phyloP scores from a whole-genome alignment of 1,140 invertebrate species.

The Drosophila willistoni region DNA sequence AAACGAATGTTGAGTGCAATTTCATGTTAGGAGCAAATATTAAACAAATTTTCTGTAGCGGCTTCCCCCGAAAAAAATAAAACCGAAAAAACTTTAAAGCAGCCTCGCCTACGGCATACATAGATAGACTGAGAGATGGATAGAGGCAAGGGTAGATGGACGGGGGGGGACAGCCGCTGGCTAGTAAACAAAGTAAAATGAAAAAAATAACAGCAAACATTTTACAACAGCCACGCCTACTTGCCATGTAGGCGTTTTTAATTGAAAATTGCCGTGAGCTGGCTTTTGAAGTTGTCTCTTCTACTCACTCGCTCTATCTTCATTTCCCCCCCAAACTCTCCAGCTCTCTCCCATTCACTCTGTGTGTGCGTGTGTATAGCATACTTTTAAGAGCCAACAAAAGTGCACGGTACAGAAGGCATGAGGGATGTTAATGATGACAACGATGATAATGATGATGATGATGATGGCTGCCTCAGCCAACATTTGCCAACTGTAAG shows the following conservation, averaged over 20 bases:
- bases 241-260: slow-evolving; percentile 69
- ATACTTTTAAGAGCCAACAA: slow-evolving; percentile 53
- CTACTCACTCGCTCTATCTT: background rate
- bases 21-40: slow-evolving; percentile 61
- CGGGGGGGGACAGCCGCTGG: slow-evolving; percentile 3
- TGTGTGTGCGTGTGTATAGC: slow-evolving; percentile 30
- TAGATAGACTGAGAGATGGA: slow-evolving; percentile 14
- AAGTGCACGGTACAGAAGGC: slow-evolving; percentile 41
- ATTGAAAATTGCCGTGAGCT: slow-evolving; percentile 78
- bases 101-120: slow-evolving; percentile 19
- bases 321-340: background rate
- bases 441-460: slow-evolving; percentile 27
- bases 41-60: slow-evolving; percentile 44
- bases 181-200: slow-evolving; percentile 28
- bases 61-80: slow-evolving; percentile 3
- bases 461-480: slow-evolving; percentile 25
- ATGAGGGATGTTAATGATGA: slow-evolving; percentile 18
- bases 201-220: slow-evolving; percentile 20
- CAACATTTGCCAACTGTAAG: slow-evolving; percentile 59
- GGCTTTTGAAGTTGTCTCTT: slow-evolving; percentile 65
- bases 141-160: slow-evolving; percentile 19
- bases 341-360: background rate
- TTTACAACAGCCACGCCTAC: slow-evolving; percentile 22
- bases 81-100: slow-evolving; percentile 8
- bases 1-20: slow-evolving; percentile 65